Conservation (phyloP, 2,888 invertebrate genomes). For the Leistus spinibarbis region DNA sequence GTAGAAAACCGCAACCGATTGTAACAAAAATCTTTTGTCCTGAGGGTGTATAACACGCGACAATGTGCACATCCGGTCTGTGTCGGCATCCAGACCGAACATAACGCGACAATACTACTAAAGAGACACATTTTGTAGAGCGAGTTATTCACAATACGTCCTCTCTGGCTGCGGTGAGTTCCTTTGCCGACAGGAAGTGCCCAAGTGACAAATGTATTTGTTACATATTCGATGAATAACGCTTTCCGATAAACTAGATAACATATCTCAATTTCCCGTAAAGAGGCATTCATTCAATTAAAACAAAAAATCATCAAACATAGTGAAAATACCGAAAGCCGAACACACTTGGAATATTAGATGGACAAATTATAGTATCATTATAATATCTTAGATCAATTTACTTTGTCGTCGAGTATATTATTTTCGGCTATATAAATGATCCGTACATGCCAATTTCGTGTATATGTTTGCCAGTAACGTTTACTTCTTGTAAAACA, state of each 20-base stretch:
- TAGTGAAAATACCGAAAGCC: background rate
- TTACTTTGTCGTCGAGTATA: constrained; percentile 19
- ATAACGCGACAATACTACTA: constrained; percentile 9
- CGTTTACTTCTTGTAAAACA: constrained; percentile 38
- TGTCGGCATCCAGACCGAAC: background rate
- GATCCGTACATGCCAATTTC: constrained; percentile 37
- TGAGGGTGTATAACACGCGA: constrained; percentile 24
- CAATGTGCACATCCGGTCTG: constrained; percentile 33
- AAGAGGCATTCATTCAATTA: background rate
- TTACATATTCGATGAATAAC: constrained; percentile 20
- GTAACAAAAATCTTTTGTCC: constrained; percentile 22
- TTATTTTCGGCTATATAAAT: constrained; percentile 39
- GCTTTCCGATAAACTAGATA: constrained; percentile 17
- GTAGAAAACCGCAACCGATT: constrained; percentile 29
- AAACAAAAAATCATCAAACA: background rate
- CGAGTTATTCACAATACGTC: constrained; percentile 22
- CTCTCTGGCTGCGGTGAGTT: constrained; percentile 8
- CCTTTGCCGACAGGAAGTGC: constrained; percentile 26
- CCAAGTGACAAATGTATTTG: constrained; percentile 31
- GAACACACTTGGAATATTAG: constrained; percentile 29
- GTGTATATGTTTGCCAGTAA: constrained; percentile 34
- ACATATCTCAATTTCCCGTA: constrained; percentile 4
- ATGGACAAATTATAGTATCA: constrained; percentile 33
- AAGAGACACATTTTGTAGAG: constrained; percentile 20
- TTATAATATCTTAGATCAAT: constrained; percentile 39